Conservation (phyloP, 2,113 vertebrate species). For the Patagioenas fasciata region DNA sequence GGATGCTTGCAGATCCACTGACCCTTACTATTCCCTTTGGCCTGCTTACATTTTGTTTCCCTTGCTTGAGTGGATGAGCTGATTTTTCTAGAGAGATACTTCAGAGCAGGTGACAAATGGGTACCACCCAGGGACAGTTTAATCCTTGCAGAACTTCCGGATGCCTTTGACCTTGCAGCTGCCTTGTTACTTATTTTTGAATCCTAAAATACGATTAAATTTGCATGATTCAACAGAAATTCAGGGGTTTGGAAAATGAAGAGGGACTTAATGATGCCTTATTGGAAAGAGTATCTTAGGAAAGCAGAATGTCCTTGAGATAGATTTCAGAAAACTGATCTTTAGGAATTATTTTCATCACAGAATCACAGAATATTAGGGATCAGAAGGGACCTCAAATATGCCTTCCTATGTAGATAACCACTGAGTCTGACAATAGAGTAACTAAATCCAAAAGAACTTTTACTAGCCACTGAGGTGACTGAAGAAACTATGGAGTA, state of each 20-base stretch:
- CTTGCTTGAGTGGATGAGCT: not conserved
- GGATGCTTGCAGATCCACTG: not conserved
- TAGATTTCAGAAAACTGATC: not conserved
- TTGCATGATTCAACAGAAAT: not conserved
- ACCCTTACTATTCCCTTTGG: not conserved
- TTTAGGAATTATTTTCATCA: not conserved
- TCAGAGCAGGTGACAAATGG: not conserved
- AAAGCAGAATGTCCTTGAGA: not conserved
- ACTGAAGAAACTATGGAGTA: not conserved
- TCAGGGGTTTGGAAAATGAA: not conserved
- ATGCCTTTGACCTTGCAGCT: not conserved
- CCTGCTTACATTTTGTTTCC: not conserved
- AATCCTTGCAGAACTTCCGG: not conserved
- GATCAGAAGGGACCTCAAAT: too few relatives aligned
- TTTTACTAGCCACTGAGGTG: not conserved
- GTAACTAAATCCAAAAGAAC: not conserved
- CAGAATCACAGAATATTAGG: too few relatives aligned
- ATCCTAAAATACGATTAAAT: not conserved
- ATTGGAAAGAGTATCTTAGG: not conserved
- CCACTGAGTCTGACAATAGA: not conserved
- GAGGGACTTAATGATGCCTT: not conserved
- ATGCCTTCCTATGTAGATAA: not conserved
- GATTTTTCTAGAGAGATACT: not conserved
- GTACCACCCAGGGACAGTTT: not conserved
- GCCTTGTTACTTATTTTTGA: not conserved